Percentiles rank a stretch among this genome's conserved stretches.
phyloP scores from a whole-genome alignment of 2,113 vertebrate genomes.

The Camelus bactrianus region DNA sequence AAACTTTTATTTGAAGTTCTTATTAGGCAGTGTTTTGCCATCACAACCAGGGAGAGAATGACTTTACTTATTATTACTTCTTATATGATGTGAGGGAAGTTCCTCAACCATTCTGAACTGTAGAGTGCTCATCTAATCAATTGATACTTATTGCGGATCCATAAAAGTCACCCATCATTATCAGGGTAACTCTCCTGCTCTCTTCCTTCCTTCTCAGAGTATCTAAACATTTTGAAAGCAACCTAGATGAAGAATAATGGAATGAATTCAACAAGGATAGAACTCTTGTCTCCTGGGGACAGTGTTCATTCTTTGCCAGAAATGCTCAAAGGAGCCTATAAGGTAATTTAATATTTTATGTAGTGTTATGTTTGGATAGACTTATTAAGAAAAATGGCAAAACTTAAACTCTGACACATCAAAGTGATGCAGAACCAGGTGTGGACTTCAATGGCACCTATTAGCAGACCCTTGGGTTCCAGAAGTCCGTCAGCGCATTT shows the following conservation, averaged over 20 bases:
- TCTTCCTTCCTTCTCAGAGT: not conserved
- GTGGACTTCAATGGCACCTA: not conserved
- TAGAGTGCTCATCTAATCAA: not conserved
- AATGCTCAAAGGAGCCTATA: not conserved
- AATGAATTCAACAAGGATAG: not conserved
- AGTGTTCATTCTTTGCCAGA: not conserved
- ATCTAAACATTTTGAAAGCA: constrained; percentile 1
- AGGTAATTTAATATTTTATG: not conserved
- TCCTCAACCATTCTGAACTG: not conserved
- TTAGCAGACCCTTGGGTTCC: not conserved
- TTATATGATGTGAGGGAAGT: not conserved
- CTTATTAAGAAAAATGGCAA: not conserved
- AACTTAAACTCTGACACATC: not conserved
- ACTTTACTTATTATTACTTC: not conserved
- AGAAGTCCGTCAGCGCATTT: not conserved
- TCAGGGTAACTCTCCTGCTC: not conserved
- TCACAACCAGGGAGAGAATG: not conserved
- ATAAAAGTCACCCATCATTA: not conserved
- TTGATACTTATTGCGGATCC: not conserved
- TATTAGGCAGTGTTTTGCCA: constrained; percentile 28
- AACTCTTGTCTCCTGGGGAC: not conserved
- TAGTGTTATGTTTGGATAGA: not conserved
- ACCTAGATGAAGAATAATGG: not conserved
- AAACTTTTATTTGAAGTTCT: not conserved
- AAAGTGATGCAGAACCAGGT: not conserved